These are phyloP conservation scores for Phortica okadai DNA, from an alignment of 2,888 invertebrate species.

Conservation along the genomic window DNA sequence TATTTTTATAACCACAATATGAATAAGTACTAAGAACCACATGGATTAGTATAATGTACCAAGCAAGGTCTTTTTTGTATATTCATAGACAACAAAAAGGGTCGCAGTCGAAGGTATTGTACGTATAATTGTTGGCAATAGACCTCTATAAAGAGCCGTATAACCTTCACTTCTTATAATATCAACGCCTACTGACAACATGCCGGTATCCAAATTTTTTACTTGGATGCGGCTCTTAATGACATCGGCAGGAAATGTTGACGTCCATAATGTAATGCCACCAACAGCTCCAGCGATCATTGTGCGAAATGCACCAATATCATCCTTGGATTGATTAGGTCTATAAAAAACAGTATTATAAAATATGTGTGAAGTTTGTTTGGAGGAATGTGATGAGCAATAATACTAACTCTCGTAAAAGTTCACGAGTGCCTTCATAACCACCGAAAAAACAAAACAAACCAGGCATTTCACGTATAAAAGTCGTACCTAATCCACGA, in stretches of 20 bases:
- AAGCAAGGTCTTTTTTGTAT: constrained; percentile 85
- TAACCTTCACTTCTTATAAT: constrained; percentile 87
- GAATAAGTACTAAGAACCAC: no score
- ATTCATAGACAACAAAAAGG: constrained; percentile 96
- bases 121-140: constrained; percentile 93
- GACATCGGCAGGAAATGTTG: constrained; percentile 97
- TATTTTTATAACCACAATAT: no score
- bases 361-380: neutral
- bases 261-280: constrained; percentile 92
- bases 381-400: neutral
- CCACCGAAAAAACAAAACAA: constrained; percentile 99
- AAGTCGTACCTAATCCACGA: constrained; percentile 91
- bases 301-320: constrained; percentile 87
- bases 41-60: constrained; percentile 20
- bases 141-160: constrained; percentile 92
- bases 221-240: constrained; percentile 98
- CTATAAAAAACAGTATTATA: constrained; percentile 76
- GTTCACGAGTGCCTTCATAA: constrained; percentile 87
- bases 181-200: constrained; percentile 81
- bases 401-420: constrained; percentile 68
- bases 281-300: constrained; percentile 94
- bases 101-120: constrained; percentile 97
- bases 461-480: constrained; percentile 98
- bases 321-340: constrained; percentile 84
- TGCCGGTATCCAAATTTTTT: constrained; percentile 81